Evolutionary conservation across 2,797 vertebrate species (phyloP).

Genomic region (Tolypeutes matacus): DNA sequence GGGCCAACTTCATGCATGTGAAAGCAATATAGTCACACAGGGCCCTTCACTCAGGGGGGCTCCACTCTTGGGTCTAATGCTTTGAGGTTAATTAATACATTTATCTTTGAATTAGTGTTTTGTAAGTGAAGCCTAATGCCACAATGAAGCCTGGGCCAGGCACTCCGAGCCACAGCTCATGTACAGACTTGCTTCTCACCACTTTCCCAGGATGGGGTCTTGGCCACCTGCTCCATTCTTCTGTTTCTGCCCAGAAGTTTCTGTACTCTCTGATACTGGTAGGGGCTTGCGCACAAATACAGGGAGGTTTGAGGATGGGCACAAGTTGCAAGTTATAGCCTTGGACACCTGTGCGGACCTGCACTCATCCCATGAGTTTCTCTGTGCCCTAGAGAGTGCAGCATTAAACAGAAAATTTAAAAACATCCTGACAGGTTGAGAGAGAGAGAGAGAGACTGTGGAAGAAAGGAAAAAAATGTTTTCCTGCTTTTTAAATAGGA

Average conservation of each 20-base stretch:
- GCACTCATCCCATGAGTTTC: background rate
- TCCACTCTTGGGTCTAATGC: background rate
- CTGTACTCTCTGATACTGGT: background rate
- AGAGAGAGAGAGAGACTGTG: background rate
- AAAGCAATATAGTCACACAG: background rate
- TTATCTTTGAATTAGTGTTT: background rate
- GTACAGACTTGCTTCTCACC: background rate
- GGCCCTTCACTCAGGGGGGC: background rate
- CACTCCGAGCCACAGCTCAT: background rate
- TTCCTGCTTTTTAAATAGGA: background rate
- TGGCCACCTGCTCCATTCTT: background rate
- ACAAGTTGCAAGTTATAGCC: background rate
- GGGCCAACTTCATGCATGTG: background rate
- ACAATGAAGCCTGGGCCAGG: background rate
- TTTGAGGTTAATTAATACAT: background rate
- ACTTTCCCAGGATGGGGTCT: background rate
- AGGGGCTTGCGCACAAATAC: background rate
- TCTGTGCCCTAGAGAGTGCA: background rate
- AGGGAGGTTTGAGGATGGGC: background rate
- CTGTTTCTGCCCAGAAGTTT: background rate
- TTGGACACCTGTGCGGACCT: background rate
- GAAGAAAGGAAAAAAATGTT: background rate
- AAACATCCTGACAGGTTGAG: background rate
- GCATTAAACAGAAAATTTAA: background rate
- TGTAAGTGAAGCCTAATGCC: background rate